Base-by-base conservation (phyloP, 2,113 vertebrate genomes). In the Amazona vittata region DNA sequence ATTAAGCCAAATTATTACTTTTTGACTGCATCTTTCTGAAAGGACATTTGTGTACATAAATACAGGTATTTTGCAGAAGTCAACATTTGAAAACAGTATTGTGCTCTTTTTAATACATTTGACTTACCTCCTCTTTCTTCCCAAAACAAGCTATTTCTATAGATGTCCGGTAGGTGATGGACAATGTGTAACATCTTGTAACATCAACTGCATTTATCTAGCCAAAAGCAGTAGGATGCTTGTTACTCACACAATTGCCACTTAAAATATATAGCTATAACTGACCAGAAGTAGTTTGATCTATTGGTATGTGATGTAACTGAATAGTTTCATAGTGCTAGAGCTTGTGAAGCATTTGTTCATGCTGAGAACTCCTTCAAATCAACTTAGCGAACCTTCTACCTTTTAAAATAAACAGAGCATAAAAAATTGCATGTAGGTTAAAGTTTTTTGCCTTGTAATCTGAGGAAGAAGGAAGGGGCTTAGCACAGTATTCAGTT, bases 381-480 rank as follows among this genome's bases (percentile, higher is more conserved):
- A 80, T 88, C 64, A 63, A 39, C 62, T 62, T 86, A 44, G 43
- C 81, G 19, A 92, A 26, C 62, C 47, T 81, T 64, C 73, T 81
- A 68, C 43, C 49, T 84, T 95, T 86, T 43, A 18, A 86, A 92
- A 76, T 90, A 95, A 90, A 41, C 69, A 89, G 62, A 79, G 43
- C 62, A 37, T 91, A 47, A 91, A 75, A 79, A 81, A 64, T 70
- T 62, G 52, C 17, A 28, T 4, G 28, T 68, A 65, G 9, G 25
- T 77, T 50, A 49, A 92, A 43, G 8, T 5, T 29, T 81, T 89
- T 93, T 92, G 50, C 49, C 24, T 76, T 64, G 50, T 90, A 74
- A 41, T 83, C 29, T 17, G 15, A 81, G 76, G 43, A 90, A 71
- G 82, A 80, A 80, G 33, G 55, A 88, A 60, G 73, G 21, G 78